phyloP scores from a whole-genome alignment of 2,888 invertebrate genomes.

The Eulithis prunata region DNA sequence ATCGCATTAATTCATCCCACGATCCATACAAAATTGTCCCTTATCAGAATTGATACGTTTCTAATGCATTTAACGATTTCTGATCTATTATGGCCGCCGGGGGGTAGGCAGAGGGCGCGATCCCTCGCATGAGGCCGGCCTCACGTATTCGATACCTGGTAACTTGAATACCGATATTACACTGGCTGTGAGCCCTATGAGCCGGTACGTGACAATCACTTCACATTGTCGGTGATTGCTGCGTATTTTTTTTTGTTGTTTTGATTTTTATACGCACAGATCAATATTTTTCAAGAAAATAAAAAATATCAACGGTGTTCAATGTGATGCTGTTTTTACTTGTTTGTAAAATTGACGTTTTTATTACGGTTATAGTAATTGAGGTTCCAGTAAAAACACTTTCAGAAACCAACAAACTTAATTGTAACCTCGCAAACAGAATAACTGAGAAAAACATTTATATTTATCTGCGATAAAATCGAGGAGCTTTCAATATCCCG shows the following conservation, averaged over 20 bases:
- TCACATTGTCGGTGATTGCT: constrained; percentile 32
- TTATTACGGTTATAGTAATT: background rate
- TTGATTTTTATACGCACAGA: background rate
- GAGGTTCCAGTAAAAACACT: background rate
- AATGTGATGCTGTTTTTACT: background rate
- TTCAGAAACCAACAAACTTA: constrained; percentile 7
- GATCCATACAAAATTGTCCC: constrained; percentile 44
- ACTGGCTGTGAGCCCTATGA: constrained; percentile 40
- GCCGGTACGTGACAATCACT: constrained; percentile 39
- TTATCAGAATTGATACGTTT: constrained; percentile 35
- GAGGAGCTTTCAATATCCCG: constrained; percentile 49
- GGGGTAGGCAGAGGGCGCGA: constrained; percentile 47
- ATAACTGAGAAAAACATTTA: constrained; percentile 20
- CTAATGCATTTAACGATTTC: constrained; percentile 44
- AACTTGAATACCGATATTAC: constrained; percentile 43
- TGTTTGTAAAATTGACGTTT: background rate
- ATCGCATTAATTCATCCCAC: constrained; percentile 37
- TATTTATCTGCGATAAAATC: constrained; percentile 38
- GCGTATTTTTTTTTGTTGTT: constrained; percentile 26
- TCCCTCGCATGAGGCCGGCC: constrained; percentile 49
- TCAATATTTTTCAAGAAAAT: background rate
- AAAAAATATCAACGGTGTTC: background rate
- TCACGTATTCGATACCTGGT: constrained; percentile 60
- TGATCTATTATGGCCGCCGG: constrained; percentile 50
- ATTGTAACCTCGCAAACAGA: constrained; percentile 10